These are phyloP conservation scores for Trogon surrucura DNA, from an alignment of 2,113 vertebrate genomes.

Conservation along the genomic window DNA sequence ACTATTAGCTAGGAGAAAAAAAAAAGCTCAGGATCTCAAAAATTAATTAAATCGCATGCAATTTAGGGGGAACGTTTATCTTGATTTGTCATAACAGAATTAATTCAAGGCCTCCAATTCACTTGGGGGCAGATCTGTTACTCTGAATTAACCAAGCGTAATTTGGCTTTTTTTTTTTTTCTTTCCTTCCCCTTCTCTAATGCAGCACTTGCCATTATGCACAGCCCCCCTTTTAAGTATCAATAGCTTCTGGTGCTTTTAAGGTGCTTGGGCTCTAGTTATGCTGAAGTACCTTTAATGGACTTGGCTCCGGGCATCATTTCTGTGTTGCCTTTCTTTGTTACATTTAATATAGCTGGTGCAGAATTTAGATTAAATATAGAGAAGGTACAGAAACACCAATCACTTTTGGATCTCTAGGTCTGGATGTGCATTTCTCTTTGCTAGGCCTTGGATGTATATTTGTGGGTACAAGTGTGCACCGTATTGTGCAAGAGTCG, in stretches of 20 bases:
- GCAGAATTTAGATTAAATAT: slow-evolving; percentile 76
- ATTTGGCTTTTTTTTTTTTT: slow-evolving; percentile 88
- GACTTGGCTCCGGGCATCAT: slow-evolving; percentile 89
- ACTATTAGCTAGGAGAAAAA: slow-evolving; percentile 92
- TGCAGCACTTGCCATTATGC: slow-evolving; percentile 93
- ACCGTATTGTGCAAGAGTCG: background rate
- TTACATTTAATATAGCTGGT: slow-evolving; percentile 77
- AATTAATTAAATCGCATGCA: slow-evolving; percentile 99
- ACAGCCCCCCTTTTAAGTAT: slow-evolving; percentile 92
- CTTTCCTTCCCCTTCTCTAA: slow-evolving; percentile 79
- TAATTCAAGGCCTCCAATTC: slow-evolving; percentile 99
- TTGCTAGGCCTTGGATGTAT: slow-evolving; percentile 33
- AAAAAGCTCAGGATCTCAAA: slow-evolving; percentile 89
- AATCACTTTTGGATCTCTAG: slow-evolving; percentile 72
- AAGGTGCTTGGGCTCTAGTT: slow-evolving; percentile 95
- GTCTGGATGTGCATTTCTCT: slow-evolving; percentile 71
- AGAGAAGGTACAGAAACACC: slow-evolving; percentile 68
- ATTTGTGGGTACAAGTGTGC: slow-evolving; percentile 17
- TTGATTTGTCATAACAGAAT: slow-evolving; percentile 99
- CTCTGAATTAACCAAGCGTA: slow-evolving; percentile 99
- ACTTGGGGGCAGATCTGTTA: slow-evolving; percentile 99
- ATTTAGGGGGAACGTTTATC: slow-evolving; percentile 99
- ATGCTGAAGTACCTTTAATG: slow-evolving; percentile 94
- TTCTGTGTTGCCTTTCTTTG: slow-evolving; percentile 82
- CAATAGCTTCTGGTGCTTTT: slow-evolving; percentile 97